Evolutionary conservation across 2,888 invertebrate genomes (phyloP), one percentile per base, ranked within the genome.

Genomic region (Leucoma salicis): DNA sequence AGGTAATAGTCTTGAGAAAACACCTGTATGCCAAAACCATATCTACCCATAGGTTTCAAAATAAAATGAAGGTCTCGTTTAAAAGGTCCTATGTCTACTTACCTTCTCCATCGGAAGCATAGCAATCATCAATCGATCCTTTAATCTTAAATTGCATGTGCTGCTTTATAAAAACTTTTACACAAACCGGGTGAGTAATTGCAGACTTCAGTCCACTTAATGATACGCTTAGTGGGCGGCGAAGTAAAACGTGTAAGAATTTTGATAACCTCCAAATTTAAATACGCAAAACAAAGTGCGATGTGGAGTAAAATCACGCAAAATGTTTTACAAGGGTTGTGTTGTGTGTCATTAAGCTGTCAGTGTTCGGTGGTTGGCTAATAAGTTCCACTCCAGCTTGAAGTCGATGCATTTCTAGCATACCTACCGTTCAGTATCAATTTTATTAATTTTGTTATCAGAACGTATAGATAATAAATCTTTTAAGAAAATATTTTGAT

Each of bases 231-330:
- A 82, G 78, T 73, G 58, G 62, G 62, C 64, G 62, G 57, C 53
- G 62, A 53, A 53, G 66, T 61, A 70, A 72, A 70, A 78, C 75
- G 74, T 70, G 74, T 70, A 69, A 73, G 66, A 70, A 76, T 66
- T 80, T 78, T 81, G 81, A 81, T 82, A 79, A 74, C 69, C 63
- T 70, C 66, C 72, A 71, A 76, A 78, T 74, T 73, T 74, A 70
- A 79, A 77, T 73, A 77, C 59, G 57, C 55, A 78, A 82, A 84
- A 79, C 81, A 71, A 75, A 74, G 82, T 82, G 82, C 77, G 75
- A 84, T 82, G 78, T 79, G 67, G 77, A 74, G 83, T 83, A 75
- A 79, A 84, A 82, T 83, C 80, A 73, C 70, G 70, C 66, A 66
- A 59, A 55, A 59, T 73, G 75, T 82, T 82, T n/a, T 83, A 80